phyloP scores from a whole-genome alignment of 2,797 vertebrate species.

The Chrosomus eos region DNA sequence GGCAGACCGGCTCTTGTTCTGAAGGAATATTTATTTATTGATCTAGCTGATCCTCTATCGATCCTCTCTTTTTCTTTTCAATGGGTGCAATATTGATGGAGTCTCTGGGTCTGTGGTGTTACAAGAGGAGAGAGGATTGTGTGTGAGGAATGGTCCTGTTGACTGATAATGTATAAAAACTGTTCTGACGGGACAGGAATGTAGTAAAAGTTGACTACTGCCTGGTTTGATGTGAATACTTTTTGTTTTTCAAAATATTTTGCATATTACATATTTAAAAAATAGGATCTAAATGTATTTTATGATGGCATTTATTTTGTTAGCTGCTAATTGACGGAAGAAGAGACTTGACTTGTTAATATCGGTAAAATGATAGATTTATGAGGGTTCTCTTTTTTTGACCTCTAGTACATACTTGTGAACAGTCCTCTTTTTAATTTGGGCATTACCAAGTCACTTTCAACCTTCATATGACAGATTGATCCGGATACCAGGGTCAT shows the following conservation, averaged over 20 bases:
- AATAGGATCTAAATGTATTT: constrained; percentile 56
- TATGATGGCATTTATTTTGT: constrained; percentile 76
- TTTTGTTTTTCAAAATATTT: constrained; percentile 55
- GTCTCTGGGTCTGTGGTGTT: constrained; percentile 46
- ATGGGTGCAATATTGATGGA: constrained; percentile 65
- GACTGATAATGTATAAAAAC: constrained; percentile 36
- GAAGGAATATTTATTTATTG: constrained; percentile 50
- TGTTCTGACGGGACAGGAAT: constrained; percentile 54
- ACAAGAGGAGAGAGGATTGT: constrained; percentile 43
- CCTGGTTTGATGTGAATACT: constrained; percentile 77
- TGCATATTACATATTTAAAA: constrained; percentile 52
- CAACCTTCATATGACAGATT: constrained; percentile 33
- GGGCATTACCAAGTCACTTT: constrained; percentile 66
- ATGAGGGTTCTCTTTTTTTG: constrained; percentile 51
- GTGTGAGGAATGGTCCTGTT: constrained; percentile 44
- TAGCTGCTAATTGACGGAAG: constrained; percentile 85
- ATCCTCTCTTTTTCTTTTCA: constrained; percentile 44
- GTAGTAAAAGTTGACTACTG: constrained; percentile 66
- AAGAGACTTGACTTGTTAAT: constrained; percentile 67
- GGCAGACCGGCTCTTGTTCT: constrained; percentile 43
- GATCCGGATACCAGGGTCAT: constrained; percentile 38
- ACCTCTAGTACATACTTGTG: constrained; percentile 56
- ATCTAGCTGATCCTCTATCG: constrained; percentile 55
- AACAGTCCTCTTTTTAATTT: constrained; percentile 49
- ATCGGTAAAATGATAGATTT: constrained; percentile 42